Evolutionary conservation across 2,888 invertebrate species (phyloP).

Genomic region (Drosophila kokeensis): DNA sequence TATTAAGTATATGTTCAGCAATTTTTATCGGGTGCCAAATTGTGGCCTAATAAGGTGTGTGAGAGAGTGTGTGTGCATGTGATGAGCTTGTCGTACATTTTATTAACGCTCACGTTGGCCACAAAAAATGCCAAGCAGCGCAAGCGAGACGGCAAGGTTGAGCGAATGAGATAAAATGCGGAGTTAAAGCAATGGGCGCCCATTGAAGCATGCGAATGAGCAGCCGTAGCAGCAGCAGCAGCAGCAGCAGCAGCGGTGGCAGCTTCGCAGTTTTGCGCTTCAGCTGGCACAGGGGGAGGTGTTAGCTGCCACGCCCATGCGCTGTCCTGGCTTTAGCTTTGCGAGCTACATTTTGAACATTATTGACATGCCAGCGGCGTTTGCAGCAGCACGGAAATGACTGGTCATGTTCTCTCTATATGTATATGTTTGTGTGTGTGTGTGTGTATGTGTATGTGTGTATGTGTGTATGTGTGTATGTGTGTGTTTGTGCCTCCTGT

Average conservation of each 20-base stretch:
- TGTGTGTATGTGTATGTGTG: slow-evolving; percentile 13
- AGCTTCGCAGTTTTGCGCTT: slow-evolving; percentile 62
- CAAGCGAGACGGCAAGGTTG: background rate
- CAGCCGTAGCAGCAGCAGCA: slow-evolving; percentile 45
- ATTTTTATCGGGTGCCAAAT: slow-evolving; percentile 61
- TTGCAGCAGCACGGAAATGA: slow-evolving; percentile 68
- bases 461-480: slow-evolving; percentile 13
- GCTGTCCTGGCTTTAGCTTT: slow-evolving; percentile 42
- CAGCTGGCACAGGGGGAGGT: slow-evolving; percentile 59
- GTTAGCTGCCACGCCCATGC: slow-evolving; percentile 41
- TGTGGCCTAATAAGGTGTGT: slow-evolving; percentile 55
- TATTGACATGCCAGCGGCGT: slow-evolving; percentile 78
- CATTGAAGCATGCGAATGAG: slow-evolving; percentile 73
- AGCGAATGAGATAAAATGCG: background rate
- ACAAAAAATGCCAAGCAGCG: slow-evolving; percentile 23
- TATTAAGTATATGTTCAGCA: slow-evolving; percentile 63
- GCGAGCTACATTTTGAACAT: slow-evolving; percentile 75
- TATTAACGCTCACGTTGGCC: slow-evolving; percentile 61
- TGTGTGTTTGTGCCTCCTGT: slow-evolving; percentile 56
- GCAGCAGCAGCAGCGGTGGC: slow-evolving; percentile 28
- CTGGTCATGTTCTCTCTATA: slow-evolving; percentile 32
- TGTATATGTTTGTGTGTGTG: slow-evolving; percentile 3
- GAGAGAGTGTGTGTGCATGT: slow-evolving; percentile 24
- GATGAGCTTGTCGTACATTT: slow-evolving; percentile 52
- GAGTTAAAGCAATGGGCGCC: slow-evolving; percentile 41